A percentile compares a stretch with the other conserved stretches of the same genome.
Evolutionary conservation across 2,113 vertebrate genomes (phyloP).

Genomic region (Rhizomys pruinosus): DNA sequence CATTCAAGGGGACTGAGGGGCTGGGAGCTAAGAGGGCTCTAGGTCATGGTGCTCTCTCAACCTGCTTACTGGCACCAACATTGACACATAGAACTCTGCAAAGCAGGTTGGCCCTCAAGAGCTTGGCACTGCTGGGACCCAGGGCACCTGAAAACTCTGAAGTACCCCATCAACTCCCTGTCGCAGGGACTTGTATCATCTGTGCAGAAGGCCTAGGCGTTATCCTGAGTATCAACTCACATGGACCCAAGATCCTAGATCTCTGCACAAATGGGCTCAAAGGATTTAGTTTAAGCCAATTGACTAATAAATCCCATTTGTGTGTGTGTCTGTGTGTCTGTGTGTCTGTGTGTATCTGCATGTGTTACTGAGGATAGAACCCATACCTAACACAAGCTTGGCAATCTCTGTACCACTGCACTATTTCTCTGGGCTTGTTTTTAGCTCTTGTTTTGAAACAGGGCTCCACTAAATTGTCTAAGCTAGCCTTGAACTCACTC

Average conservation of each 20-base stretch:
- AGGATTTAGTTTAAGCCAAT: neutral
- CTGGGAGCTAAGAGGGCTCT: neutral
- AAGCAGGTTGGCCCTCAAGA: accelerated
- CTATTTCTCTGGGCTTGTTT: neutral
- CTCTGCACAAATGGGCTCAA: neutral
- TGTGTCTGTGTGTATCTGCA: neutral
- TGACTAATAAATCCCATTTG: neutral
- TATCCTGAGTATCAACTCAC: neutral
- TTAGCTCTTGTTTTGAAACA: neutral
- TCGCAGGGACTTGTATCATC: too few relatives aligned
- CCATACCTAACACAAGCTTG: neutral
- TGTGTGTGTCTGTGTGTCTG: neutral
- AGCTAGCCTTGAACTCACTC: neutral
- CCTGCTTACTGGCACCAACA: neutral
- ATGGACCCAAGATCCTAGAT: neutral
- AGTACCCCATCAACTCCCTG: neutral
- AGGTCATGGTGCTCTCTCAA: neutral
- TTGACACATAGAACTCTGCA: neutral
- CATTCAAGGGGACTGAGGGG: neutral
- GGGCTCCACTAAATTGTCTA: neutral
- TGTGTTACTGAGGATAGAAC: neutral
- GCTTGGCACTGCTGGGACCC: accelerated
- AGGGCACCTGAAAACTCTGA: too few relatives aligned
- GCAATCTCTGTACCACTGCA: too few relatives aligned
- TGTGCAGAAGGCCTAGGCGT: too few relatives aligned